Conservation (phyloP, 2,888 invertebrate species). For the Drosophila siamana region DNA sequence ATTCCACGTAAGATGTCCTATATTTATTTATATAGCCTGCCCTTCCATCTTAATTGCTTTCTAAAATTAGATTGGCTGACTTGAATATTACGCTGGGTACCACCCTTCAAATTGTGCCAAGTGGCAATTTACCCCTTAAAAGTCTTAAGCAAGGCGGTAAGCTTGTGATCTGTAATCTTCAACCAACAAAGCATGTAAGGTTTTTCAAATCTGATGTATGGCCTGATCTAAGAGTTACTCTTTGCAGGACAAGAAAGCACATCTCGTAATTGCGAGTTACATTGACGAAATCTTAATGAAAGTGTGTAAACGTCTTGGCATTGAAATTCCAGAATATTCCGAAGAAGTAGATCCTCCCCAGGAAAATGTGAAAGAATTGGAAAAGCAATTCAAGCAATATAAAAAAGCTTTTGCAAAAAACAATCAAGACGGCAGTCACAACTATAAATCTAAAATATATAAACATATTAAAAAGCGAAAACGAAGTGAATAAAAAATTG, state of each 20-base stretch:
- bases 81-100: slow-evolving; percentile 97
- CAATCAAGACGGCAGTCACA: background rate
- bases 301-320: slow-evolving; percentile 90
- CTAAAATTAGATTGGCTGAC: slow-evolving; percentile 91
- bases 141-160: slow-evolving; percentile 94
- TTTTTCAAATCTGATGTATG: too few species aligned
- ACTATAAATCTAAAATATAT: slow-evolving; percentile 2
- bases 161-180: slow-evolving; percentile 97
- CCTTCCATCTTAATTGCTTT: background rate
- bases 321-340: slow-evolving; percentile 91
- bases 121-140: slow-evolving; percentile 95
- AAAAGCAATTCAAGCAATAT: slow-evolving; percentile 87
- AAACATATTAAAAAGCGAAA: slow-evolving; percentile 44
- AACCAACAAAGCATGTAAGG: slow-evolving; percentile 97
- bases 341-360: slow-evolving; percentile 88
- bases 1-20: slow-evolving; percentile 87
- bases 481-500: slow-evolving; percentile 31
- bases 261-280: slow-evolving; percentile 94
- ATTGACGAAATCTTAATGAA: slow-evolving; percentile 93
- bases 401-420: slow-evolving; percentile 32
- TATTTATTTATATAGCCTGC: background rate
- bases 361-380: slow-evolving; percentile 87
- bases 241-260: slow-evolving; percentile 95
- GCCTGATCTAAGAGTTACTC: too few species aligned
- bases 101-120: slow-evolving; percentile 98